These are phyloP conservation scores for Temnothorax longispinosus DNA, from an alignment of 1,140 invertebrate species.

Conservation along the genomic window DNA sequence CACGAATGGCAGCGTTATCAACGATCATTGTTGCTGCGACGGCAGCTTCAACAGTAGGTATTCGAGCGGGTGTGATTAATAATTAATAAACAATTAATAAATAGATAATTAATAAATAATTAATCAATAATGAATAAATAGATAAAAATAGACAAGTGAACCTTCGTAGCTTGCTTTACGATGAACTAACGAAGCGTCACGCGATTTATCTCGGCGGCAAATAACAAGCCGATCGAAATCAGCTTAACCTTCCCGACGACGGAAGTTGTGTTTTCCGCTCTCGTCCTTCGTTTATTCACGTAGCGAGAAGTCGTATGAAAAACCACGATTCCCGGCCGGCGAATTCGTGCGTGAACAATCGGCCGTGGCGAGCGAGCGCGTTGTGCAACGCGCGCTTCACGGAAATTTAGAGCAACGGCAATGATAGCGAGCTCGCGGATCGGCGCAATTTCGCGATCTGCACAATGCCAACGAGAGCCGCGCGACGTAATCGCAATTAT, in stretches of 20 bases:
- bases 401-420: slow-evolving; percentile 57
- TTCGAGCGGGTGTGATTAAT: neutral
- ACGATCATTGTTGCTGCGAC: slow-evolving; percentile 91
- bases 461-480: slow-evolving; percentile 8
- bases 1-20: slow-evolving; percentile 87
- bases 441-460: slow-evolving; percentile 8
- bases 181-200: neutral
- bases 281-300: slow-evolving; percentile 50
- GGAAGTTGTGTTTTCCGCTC: slow-evolving; percentile 19
- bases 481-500: slow-evolving; percentile 47
- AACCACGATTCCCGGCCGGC: slow-evolving; percentile 37
- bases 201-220: neutral
- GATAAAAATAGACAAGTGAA: neutral
- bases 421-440: slow-evolving; percentile 24
- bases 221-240: slow-evolving; percentile 25
- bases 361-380: slow-evolving; percentile 10
- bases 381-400: slow-evolving; percentile 46
- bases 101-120: too few species aligned
- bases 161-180: neutral
- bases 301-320: slow-evolving; percentile 50
- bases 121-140: too few species aligned
- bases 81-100: neutral
- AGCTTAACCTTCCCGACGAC: slow-evolving; percentile 24
- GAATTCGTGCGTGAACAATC: slow-evolving; percentile 78
- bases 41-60: slow-evolving; percentile 80